These are phyloP conservation scores for Subacronicta megacephala DNA, from an alignment of 2,888 invertebrate species.

Conservation along the genomic window DNA sequence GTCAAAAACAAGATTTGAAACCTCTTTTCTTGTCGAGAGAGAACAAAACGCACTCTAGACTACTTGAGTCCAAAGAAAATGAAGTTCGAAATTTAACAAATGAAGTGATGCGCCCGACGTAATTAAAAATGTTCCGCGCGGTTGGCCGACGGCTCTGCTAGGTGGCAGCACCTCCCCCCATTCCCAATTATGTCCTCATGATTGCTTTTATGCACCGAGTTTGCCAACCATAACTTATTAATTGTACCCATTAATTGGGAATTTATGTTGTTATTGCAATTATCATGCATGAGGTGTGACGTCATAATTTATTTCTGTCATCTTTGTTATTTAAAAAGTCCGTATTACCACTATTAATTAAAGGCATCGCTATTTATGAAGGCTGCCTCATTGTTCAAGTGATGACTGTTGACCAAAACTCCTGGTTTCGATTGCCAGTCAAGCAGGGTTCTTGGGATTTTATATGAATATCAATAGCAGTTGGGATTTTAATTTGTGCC, in stretches of 20 bases:
- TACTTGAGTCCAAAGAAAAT: conserved; percentile 49
- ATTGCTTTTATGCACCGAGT: conserved; percentile 71
- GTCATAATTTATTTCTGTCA: conserved; percentile 11
- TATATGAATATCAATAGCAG: too few relatives aligned
- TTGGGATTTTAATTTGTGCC: too few relatives aligned
- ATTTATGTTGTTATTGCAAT: conserved; percentile 52
- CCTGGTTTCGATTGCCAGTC: too few relatives aligned
- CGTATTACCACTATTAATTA: too few relatives aligned
- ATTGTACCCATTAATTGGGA: conserved; percentile 57
- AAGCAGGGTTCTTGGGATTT: too few relatives aligned
- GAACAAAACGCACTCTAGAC: conserved; percentile 43
- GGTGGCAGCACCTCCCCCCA: conserved; percentile 43
- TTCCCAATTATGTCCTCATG: conserved; percentile 66
- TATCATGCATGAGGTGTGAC: conserved; percentile 12
- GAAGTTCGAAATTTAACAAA: conserved; percentile 69
- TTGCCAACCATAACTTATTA: conserved; percentile 69
- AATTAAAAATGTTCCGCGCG: conserved; percentile 79
- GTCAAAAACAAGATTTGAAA: conserved; percentile 39
- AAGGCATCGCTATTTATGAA: too few relatives aligned
- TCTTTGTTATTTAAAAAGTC: background rate
- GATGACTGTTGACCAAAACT: too few relatives aligned
- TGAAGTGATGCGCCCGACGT: conserved; percentile 78
- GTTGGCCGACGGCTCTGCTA: conserved; percentile 41
- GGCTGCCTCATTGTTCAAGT: too few relatives aligned
- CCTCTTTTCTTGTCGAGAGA: conserved; percentile 24